Evolutionary conservation across 2,113 vertebrate genomes (phyloP).

Genomic region (Casuarius casuarius): DNA sequence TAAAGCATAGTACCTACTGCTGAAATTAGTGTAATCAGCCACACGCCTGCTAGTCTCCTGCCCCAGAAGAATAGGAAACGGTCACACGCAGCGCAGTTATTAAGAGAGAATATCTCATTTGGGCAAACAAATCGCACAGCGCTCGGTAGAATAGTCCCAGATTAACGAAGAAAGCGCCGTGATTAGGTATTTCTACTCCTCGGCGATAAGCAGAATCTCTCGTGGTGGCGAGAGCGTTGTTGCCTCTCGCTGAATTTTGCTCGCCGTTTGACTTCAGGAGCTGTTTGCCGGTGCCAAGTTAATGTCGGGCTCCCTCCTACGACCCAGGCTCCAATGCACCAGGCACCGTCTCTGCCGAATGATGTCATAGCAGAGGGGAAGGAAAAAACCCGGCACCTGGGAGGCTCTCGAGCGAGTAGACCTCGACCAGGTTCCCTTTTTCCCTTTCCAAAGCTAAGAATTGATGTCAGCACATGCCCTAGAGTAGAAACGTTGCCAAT

Average conservation of each 20-base stretch:
- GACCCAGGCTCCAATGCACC: not conserved
- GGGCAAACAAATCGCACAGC: fast-evolving
- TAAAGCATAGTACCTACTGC: fast-evolving
- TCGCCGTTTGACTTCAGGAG: not conserved
- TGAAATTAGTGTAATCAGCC: fast-evolving
- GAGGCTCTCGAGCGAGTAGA: conserved; percentile 16
- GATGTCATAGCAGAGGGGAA: conserved; percentile 51
- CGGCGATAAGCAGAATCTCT: not conserved
- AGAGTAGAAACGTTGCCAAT: not conserved
- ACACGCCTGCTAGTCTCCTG: fast-evolving
- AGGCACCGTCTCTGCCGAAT: conserved; percentile 40
- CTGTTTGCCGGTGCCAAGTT: not conserved
- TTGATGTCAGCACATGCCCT: not conserved
- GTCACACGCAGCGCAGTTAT: fast-evolving
- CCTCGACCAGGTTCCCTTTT: not conserved
- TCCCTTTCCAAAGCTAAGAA: not conserved
- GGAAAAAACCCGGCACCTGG: not conserved
- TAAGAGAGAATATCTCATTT: fast-evolving
- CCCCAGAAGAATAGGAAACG: not conserved
- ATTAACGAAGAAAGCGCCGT: not conserved
- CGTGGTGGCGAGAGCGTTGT: not conserved
- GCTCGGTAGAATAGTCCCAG: fast-evolving
- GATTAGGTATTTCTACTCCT: too few species aligned
- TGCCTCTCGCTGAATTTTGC: not conserved
- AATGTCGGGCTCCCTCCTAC: not conserved